Evolutionary conservation across 2,113 vertebrate species (phyloP).

Genomic region (Saguinus midas): DNA sequence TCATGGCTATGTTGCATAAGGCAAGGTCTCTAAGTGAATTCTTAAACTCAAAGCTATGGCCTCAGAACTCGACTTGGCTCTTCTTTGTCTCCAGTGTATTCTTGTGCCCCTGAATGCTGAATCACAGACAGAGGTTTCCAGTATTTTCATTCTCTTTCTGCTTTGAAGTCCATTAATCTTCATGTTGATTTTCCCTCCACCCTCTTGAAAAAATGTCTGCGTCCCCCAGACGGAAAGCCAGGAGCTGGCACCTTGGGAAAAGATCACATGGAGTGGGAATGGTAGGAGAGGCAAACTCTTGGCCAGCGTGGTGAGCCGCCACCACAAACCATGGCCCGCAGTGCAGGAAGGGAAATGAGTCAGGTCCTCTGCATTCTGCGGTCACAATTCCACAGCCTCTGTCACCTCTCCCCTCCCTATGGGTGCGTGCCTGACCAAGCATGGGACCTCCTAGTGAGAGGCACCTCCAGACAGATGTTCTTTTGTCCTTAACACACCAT

Average conservation of each 20-base stretch:
- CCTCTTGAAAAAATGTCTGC: not conserved
- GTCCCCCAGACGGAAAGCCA: constrained; percentile 27
- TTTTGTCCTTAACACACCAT: not conserved
- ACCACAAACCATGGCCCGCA: constrained; percentile 1
- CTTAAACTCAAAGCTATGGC: not conserved
- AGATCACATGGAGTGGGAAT: not conserved
- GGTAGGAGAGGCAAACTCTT: not conserved
- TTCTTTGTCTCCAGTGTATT: not conserved
- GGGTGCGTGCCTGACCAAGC: not conserved
- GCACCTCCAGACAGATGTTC: constrained; percentile 13
- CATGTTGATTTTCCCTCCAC: constrained; percentile 51
- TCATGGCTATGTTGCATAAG: not conserved
- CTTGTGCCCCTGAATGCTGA: not conserved
- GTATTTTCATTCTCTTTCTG: constrained; percentile 14
- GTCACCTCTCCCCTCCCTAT: constrained; percentile 23
- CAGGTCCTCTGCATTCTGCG: constrained; percentile 50
- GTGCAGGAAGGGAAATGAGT: constrained; percentile 62
- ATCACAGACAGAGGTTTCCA: constrained; percentile 30
- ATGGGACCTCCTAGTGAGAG: not conserved
- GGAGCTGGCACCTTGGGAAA: constrained; percentile 32
- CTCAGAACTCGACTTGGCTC: not conserved
- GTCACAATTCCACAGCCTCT: not conserved
- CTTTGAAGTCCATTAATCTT: constrained; percentile 42
- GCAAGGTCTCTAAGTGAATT: not conserved
- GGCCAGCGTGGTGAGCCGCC: not conserved